Conservation (phyloP, 2,113 vertebrate species). For the Nesogale talazaci region DNA sequence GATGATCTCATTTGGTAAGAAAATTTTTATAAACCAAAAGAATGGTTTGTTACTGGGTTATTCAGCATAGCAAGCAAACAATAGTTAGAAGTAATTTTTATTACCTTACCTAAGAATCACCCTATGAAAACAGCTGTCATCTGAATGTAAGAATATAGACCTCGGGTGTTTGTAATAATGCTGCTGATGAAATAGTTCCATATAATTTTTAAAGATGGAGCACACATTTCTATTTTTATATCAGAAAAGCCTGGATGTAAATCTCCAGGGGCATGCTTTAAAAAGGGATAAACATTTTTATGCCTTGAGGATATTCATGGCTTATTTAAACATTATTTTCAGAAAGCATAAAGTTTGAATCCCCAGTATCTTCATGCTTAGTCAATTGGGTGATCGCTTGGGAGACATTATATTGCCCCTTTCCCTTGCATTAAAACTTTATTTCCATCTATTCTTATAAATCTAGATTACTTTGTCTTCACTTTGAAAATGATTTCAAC, state of each 20-base stretch:
- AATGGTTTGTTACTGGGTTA: constrained; percentile 62
- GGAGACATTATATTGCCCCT: constrained; percentile 12
- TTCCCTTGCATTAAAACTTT: constrained; percentile 60
- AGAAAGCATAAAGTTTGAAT: constrained; percentile 58
- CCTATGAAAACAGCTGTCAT: constrained; percentile 45
- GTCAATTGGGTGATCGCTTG: constrained; percentile 39
- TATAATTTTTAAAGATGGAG: constrained; percentile 39
- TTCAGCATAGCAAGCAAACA: constrained; percentile 51
- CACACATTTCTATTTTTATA: constrained; percentile 31
- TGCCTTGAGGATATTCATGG: constrained; percentile 64
- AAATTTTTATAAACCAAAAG: constrained; percentile 25
- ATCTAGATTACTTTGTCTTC: constrained; percentile 77
- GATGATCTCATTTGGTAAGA: constrained; percentile 60
- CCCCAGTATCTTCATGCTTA: constrained; percentile 59
- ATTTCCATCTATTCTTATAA: constrained; percentile 70
- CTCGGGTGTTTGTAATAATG: constrained; percentile 58
- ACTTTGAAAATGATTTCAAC: constrained; percentile 75
- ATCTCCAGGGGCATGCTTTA: constrained; percentile 18
- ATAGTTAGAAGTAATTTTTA: constrained; percentile 35
- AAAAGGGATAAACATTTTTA: neutral
- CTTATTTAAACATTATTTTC: constrained; percentile 70
- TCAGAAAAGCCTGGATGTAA: constrained; percentile 48
- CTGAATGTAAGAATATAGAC: constrained; percentile 44
- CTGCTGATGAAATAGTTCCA: constrained; percentile 61
- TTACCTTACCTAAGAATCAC: neutral